Evolutionary conservation across 2,888 invertebrate species (phyloP), one percentile per base, ranked within the genome.

Genomic region (Epirrita christyi): DNA sequence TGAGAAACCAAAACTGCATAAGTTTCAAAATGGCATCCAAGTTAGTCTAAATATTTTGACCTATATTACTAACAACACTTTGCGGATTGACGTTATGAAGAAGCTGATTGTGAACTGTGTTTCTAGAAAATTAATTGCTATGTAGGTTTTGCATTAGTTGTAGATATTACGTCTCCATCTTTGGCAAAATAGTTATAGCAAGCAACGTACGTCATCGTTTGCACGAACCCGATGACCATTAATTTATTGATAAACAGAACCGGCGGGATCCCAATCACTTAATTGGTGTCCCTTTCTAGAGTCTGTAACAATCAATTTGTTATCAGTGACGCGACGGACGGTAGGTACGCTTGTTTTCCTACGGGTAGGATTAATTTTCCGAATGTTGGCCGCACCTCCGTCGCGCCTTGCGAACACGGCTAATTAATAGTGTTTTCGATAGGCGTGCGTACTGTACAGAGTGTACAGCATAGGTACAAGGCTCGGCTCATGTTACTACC

Each of bases 401-500:
- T 81, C 88, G 79, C 90, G 72, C 90, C 89, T 83, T 69, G 71
- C 73, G 73, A 74, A 75, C 73, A 67, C 59, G 59, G 71, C 88
- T 90, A 91, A 91, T 92, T 90, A 90, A 90, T 85, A 85, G 83
- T 81, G 85, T 80, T 88, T 86, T 86, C 86, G 84, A 87, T 86
- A 85, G 80, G 75, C 75, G 74, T 71, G 73, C 76, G 71, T 50
- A 59, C 50, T 42, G 38, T 45, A 21, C 21, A 21, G 2, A 21
- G 21, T 3, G 21, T 21, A 44, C 41, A 46, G 36, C 32, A 40
- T 50, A 47, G 42, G 46, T 51, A 51, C 55, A 41, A 68, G 69
- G 41, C 58, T 43, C 52, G 67, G 80, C 81, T 90, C 84, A 80
- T 61, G 75, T 90, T 87, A 85, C 90, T 68, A 73, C 81, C 81